Evolutionary conservation across 92 coral and sea anemone species (phyloP).

Genomic region (Isaurus tuberculatus): DNA sequence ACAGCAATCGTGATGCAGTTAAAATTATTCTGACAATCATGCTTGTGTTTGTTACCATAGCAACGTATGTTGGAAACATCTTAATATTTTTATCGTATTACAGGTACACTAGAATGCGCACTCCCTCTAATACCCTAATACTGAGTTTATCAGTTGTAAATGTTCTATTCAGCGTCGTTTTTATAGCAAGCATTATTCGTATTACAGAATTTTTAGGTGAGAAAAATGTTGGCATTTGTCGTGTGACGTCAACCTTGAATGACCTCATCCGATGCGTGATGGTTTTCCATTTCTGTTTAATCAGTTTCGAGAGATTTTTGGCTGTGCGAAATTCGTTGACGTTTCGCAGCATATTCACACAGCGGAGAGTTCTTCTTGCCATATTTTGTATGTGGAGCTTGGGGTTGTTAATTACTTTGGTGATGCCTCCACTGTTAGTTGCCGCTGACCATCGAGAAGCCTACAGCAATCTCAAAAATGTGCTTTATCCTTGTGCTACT

Average conservation of each 20-base stretch:
- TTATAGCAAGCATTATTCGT: not conserved
- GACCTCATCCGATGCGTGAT: constrained; percentile 12
- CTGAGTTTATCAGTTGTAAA: constrained; percentile 34
- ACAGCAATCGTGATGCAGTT: not conserved
- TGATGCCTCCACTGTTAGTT: not conserved
- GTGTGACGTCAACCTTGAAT: constrained; percentile 14
- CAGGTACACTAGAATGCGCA: constrained; percentile 1
- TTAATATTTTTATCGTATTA: not conserved
- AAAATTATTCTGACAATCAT: not conserved
- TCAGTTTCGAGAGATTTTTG: constrained; percentile 30
- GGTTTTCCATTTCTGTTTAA: constrained; percentile 26
- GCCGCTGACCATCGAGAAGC: not conserved
- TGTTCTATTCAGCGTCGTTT: not conserved
- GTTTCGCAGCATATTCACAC: constrained; percentile 15
- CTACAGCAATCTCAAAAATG: constrained; percentile 1
- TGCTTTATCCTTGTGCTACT: constrained; percentile 16
- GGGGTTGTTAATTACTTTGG: constrained; percentile 21
- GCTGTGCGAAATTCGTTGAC: constrained; percentile 19
- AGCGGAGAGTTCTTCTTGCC: constrained; percentile 20
- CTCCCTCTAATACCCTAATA: constrained; percentile 5
- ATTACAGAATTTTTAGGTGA: not conserved
- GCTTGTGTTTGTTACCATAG: not conserved
- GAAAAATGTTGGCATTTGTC: not conserved
- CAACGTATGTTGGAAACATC: constrained; percentile 19
- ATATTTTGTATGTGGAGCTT: not conserved